Evolutionary conservation across 2,888 invertebrate species (phyloP).

Genomic region (Eulithis testata): DNA sequence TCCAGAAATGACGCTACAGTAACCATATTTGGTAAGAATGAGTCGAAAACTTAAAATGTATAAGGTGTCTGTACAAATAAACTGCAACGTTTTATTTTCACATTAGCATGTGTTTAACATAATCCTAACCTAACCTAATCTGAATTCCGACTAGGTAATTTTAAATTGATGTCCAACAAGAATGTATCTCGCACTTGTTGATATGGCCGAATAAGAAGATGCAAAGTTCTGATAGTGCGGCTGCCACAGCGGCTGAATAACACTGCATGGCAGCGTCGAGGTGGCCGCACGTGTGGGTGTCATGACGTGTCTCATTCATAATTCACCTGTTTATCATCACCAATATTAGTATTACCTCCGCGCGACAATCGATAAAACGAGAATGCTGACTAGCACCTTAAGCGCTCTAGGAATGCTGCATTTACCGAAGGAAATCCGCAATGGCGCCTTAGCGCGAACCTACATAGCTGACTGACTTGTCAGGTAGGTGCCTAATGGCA

Average conservation of each 20-base stretch:
- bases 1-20: conserved; percentile 51
- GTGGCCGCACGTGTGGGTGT: conserved; percentile 39
- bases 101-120: conserved; percentile 33
- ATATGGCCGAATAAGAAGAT: conserved; percentile 16
- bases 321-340: conserved; percentile 67
- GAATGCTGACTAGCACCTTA: conserved; percentile 68
- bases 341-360: conserved; percentile 53
- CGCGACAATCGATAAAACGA: conserved; percentile 62
- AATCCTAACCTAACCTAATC: conserved; percentile 29
- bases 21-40: conserved; percentile 55
- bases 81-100: conserved; percentile 38
- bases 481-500: conserved; percentile 54
- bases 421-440: conserved; percentile 80
- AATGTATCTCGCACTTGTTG: conserved; percentile 6
- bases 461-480: conserved; percentile 54
- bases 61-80: conserved; percentile 40
- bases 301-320: conserved; percentile 72
- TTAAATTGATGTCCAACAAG: conserved; percentile 10
- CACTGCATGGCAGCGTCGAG: conserved; percentile 25
- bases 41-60: conserved; percentile 57
- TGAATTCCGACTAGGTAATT: conserved; percentile 13
- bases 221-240: conserved; percentile 10
- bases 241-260: conserved; percentile 4
- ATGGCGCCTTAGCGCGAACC: conserved; percentile 69
- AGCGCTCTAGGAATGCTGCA: conserved; percentile 76